A percentile compares a stretch with the other conserved stretches of the same genome.
Conservation (phyloP, 2,888 invertebrate genomes). For the Siphonodentalium dalli region DNA sequence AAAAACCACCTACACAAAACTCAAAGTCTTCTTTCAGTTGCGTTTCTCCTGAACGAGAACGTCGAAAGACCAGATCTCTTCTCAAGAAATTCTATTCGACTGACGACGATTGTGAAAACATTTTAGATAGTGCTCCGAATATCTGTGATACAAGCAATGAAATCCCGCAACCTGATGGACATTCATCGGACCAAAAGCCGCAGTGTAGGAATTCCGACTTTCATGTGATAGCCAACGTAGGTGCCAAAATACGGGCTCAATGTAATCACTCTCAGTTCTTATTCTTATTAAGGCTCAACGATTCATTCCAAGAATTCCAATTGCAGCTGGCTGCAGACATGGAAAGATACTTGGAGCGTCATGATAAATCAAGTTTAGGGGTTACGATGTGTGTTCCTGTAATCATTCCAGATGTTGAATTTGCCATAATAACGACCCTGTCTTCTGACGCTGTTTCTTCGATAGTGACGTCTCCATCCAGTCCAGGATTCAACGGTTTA, state of each 20-base stretch:
- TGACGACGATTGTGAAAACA: conserved; percentile 66
- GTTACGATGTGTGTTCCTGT: conserved; percentile 69
- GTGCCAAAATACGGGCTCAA: conserved; percentile 85
- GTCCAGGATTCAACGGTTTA: conserved; percentile 14
- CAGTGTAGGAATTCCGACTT: conserved; percentile 71
- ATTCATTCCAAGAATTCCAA: conserved; percentile 70
- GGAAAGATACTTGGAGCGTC: conserved; percentile 70
- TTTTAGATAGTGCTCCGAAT: conserved; percentile 68
- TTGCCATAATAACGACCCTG: no score
- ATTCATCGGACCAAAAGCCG: no score
- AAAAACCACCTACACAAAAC: neutral
- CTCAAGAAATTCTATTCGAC: conserved; percentile 36
- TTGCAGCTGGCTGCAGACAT: conserved; percentile 49
- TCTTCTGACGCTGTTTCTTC: no score
- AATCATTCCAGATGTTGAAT: conserved; percentile 82
- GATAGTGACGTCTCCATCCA: no score
- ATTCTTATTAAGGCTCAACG: conserved; percentile 84
- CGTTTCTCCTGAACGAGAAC: conserved; percentile 15
- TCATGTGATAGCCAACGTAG: conserved; percentile 81
- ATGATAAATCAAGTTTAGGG: conserved; percentile 5
- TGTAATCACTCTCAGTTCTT: conserved; percentile 93
- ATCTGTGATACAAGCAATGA: conserved; percentile 76
- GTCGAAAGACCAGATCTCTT: conserved; percentile 27
- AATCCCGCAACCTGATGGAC: neutral
- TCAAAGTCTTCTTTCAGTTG: neutral